Evolutionary conservation across 37 sponge, comb jelly and placozoan genomes (phyloP), one percentile per base, ranked within the genome.

Genomic region (Cladorhizidae sp.): DNA sequence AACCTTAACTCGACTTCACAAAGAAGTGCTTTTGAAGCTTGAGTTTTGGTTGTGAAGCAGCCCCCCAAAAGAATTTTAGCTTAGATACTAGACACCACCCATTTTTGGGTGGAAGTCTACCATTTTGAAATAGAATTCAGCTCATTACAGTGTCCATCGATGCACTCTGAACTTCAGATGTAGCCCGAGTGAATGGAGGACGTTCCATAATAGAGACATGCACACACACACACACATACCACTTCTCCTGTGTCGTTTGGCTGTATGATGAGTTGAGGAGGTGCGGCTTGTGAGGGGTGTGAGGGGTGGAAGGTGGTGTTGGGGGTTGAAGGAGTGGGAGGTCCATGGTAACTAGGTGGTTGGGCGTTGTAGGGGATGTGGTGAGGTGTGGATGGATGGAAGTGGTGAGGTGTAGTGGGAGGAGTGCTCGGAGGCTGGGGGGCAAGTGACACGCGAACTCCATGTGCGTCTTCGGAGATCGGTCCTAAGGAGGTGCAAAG

Each of bases 321-420:
- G 14, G 49, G n/a, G n/a, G 49, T 26, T 2, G 63, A 41, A 49
- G 72, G 23, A 23, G 49, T 22, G 38, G 43, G 9, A 11, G 67
- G 67, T 15, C 35, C 12, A 12, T 65, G 67, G 67, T 65, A 65
- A 31, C 67, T 65, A 14, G 67, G 67, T 29, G 67, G 67, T 31
- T 29, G 67, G 33, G 36, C 67, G 32, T 8, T 31, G 67, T 65
- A 39, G 2, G 21, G n/a, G n/a, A 39, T 3, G 49, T 41, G 72
- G 72, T 25, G 43, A n/a, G n/a, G 72, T 39, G 72, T 41, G 72
- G 25, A 8, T 41, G 43, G 72, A 7, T 61, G 26, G 36, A 20
- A 25, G 49, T 39, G 72, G 72, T 41, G 72, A 41, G 72, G 72
- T 18, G 72, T 41, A 3, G 72, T 71, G 72, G 49, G 72, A 9